These are phyloP conservation scores for Megalops cyprinoides DNA, from an alignment of 2,797 vertebrate genomes.

Conservation along the genomic window DNA sequence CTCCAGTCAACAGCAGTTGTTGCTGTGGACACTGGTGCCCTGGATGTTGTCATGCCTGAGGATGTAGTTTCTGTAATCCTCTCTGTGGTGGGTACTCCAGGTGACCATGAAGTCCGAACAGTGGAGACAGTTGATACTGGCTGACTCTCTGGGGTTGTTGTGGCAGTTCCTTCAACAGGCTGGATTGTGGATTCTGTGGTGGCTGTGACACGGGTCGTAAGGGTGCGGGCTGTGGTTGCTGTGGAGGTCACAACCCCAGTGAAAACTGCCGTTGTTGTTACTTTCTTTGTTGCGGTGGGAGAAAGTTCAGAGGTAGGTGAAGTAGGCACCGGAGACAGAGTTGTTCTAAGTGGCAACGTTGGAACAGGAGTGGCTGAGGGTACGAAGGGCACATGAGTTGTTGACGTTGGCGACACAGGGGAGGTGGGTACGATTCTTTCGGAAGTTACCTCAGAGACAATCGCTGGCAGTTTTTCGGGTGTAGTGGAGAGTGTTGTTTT, in stretches of 20 bases:
- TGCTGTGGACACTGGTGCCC: slow-evolving; percentile 16
- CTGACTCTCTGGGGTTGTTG: slow-evolving; percentile 39
- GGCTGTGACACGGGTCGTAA: slow-evolving; percentile 44
- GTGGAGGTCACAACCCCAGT: slow-evolving; percentile 43
- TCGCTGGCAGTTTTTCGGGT: slow-evolving; percentile 45
- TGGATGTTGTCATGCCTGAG: slow-evolving; percentile 26
- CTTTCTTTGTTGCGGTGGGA: slow-evolving; percentile 54
- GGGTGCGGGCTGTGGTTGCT: slow-evolving; percentile 39
- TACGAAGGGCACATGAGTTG: slow-evolving; percentile 45
- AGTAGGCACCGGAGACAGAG: slow-evolving; percentile 35
- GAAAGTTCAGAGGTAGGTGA: slow-evolving; percentile 47
- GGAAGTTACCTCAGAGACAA: slow-evolving; percentile 51
- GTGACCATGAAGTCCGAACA: slow-evolving; percentile 59
- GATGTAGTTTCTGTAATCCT: slow-evolving; percentile 44
- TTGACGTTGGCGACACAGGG: slow-evolving; percentile 38
- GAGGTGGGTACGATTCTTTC: slow-evolving; percentile 44
- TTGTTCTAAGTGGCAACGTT: slow-evolving; percentile 38
- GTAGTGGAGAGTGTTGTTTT: slow-evolving; percentile 46
- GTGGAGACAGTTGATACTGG: slow-evolving; percentile 43
- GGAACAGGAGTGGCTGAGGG: slow-evolving; percentile 33
- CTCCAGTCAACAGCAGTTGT: slow-evolving; percentile 31
- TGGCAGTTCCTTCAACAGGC: slow-evolving; percentile 51
- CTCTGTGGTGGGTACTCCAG: slow-evolving; percentile 46
- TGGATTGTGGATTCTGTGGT: slow-evolving; percentile 43
- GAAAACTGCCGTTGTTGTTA: slow-evolving; percentile 49